phyloP scores from a whole-genome alignment of 2,113 vertebrate genomes.

The Gymnarchus niloticus region DNA sequence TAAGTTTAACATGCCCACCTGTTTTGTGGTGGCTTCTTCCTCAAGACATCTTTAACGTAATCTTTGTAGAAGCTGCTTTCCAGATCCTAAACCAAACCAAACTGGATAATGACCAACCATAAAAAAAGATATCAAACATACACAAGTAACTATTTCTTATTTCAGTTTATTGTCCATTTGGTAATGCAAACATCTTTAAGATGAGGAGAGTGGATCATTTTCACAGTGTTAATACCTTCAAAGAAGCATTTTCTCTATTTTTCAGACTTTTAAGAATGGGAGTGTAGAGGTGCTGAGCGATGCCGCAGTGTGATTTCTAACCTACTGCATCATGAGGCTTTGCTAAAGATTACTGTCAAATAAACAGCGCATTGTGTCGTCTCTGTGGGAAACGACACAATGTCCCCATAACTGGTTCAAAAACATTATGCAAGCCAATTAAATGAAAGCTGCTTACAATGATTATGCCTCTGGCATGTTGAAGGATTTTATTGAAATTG shows the following conservation, averaged over 20 bases:
- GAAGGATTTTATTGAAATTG: constrained; percentile 31
- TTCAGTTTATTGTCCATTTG: neutral
- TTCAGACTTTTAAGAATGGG: neutral
- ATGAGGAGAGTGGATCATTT: neutral
- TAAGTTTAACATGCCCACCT: constrained; percentile 39
- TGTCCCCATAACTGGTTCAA: constrained; percentile 60
- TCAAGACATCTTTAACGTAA: constrained; percentile 71
- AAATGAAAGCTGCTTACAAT: constrained; percentile 65
- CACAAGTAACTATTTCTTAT: neutral
- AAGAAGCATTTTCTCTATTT: neutral
- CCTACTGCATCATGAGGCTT: constrained; percentile 3
- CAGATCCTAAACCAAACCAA: constrained; percentile 51
- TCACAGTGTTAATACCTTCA: neutral
- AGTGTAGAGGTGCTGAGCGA: neutral
- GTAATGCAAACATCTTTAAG: neutral
- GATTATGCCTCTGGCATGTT: constrained; percentile 50
- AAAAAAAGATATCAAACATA: neutral
- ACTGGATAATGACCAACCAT: neutral
- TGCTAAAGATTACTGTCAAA: constrained; percentile 53
- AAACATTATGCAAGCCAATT: constrained; percentile 58
- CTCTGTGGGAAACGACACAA: constrained; percentile 46
- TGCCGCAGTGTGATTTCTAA: neutral
- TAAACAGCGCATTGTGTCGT: constrained; percentile 58
- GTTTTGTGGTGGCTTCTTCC: constrained; percentile 47
- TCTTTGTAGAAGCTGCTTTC: constrained; percentile 60